These are phyloP conservation scores for Medauroidea extradentata DNA, from an alignment of 1,140 invertebrate species.

Conservation along the genomic window DNA sequence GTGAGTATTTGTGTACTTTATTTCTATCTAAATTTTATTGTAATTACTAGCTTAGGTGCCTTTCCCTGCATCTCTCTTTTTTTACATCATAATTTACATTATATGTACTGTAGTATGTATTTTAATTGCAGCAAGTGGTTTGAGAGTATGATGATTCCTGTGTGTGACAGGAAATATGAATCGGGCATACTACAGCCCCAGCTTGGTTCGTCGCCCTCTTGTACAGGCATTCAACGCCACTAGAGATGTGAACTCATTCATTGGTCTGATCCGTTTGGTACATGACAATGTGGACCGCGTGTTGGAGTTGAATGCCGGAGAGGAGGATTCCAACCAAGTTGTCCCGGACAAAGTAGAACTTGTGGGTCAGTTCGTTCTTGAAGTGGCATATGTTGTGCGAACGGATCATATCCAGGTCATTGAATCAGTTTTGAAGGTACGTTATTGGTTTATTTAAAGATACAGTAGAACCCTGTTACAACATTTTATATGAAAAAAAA, in stretches of 20 bases:
- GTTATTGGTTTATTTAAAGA: slow-evolving; percentile 8
- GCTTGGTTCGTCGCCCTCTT: slow-evolving; percentile 48
- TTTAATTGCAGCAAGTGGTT: too few species aligned
- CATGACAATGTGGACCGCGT: slow-evolving; percentile 41
- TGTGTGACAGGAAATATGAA: slow-evolving; percentile 37
- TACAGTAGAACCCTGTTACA: neutral
- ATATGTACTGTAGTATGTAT: too few species aligned
- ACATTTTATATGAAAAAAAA: neutral
- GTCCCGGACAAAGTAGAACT: slow-evolving; percentile 25
- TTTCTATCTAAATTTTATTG: too few species aligned
- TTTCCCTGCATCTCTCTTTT: too few species aligned
- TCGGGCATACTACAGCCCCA: slow-evolving; percentile 50
- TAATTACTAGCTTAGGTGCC: too few species aligned
- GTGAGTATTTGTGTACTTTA: too few species aligned
- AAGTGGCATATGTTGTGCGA: slow-evolving; percentile 34
- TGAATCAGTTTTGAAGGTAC: slow-evolving; percentile 29
- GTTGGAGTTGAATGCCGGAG: neutral
- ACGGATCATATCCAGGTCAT: slow-evolving; percentile 23
- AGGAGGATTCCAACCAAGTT: neutral
- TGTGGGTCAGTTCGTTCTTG: slow-evolving; percentile 50
- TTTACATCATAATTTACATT: too few species aligned
- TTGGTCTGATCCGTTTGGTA: slow-evolving; percentile 46
- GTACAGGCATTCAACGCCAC: slow-evolving; percentile 51
- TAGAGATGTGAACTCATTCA: slow-evolving; percentile 53
- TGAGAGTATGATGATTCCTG: neutral